Evolutionary conservation across 1,140 invertebrate genomes (phyloP).

Genomic region (Drosophila punjabiensis): DNA sequence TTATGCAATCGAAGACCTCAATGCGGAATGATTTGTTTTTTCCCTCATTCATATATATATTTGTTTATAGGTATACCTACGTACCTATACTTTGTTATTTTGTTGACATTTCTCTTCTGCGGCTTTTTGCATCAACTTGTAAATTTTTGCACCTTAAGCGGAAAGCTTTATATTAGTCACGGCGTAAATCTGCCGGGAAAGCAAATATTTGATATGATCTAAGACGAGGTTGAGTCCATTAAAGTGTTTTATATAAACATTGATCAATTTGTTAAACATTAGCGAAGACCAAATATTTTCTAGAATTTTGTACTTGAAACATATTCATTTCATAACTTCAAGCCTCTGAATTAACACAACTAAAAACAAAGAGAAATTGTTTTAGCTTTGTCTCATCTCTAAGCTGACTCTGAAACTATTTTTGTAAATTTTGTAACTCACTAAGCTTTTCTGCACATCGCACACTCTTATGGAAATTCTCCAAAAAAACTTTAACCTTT

Average conservation of each 20-base stretch:
- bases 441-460: conserved; percentile 11
- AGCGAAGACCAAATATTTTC: not conserved
- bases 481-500: conserved; percentile 11
- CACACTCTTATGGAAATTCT: conserved; percentile 17
- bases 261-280: not conserved
- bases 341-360: not conserved
- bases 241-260: conserved; percentile 3
- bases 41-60: conserved; percentile 5
- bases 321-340: not conserved
- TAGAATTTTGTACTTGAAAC: not conserved
- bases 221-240: conserved; percentile 23
- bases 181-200: not conserved
- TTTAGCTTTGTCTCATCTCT: not conserved
- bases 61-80: not conserved
- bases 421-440: not conserved
- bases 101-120: conserved; percentile 8
- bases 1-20: conserved; percentile 51
- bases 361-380: not conserved
- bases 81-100: conserved; percentile 7
- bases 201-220: conserved; percentile 55
- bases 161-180: conserved; percentile 52
- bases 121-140: conserved; percentile 66
- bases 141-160: conserved; percentile 69
- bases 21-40: conserved; percentile 35
- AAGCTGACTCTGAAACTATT: not conserved